Percentiles rank a stretch among this genome's conserved stretches.
Evolutionary conservation across 2,797 vertebrate species (phyloP).

Genomic region (Eptatretus atami): DNA sequence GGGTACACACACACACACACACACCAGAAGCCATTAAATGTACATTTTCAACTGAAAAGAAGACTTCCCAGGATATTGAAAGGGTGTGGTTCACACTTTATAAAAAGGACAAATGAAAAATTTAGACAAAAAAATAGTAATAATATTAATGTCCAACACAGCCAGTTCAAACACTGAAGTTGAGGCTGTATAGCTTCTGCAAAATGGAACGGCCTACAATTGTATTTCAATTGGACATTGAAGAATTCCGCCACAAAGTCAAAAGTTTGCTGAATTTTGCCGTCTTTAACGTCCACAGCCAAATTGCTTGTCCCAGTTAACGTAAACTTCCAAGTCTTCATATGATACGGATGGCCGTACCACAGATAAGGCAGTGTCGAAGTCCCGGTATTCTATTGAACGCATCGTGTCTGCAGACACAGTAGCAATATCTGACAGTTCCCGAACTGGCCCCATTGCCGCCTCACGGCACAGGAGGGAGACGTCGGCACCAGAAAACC

Average conservation of each 20-base stretch:
- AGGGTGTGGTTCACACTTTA: too few relatives aligned
- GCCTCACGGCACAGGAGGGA: slow-evolving; percentile 76
- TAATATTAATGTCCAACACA: too few relatives aligned
- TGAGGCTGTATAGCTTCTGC: too few relatives aligned
- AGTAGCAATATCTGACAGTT: slow-evolving; percentile 55
- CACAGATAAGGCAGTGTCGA: slow-evolving; percentile 41
- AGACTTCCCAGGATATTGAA: too few relatives aligned
- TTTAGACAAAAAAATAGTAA: too few relatives aligned
- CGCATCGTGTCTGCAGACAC: slow-evolving; percentile 51
- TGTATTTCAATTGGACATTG: not conserved
- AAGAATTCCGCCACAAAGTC: not conserved
- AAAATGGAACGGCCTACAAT: too few relatives aligned
- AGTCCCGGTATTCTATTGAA: slow-evolving; percentile 39
- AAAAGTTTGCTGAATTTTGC: not conserved
- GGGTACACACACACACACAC: too few relatives aligned
- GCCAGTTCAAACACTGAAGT: too few relatives aligned
- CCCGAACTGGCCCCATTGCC: slow-evolving; percentile 69
- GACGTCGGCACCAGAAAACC: slow-evolving; percentile 85
- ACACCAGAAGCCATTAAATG: too few relatives aligned
- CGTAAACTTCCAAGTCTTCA: slow-evolving; percentile 53
- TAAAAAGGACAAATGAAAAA: too few relatives aligned
- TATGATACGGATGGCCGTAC: slow-evolving; percentile 56
- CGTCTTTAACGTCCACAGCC: slow-evolving; percentile 38
- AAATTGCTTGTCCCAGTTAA: slow-evolving; percentile 64
- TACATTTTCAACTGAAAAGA: too few relatives aligned